A percentile compares a stretch with the other conserved stretches of the same genome.
phyloP scores from a whole-genome alignment of 2,113 vertebrate species.

The Zosterops hypoxanthus region DNA sequence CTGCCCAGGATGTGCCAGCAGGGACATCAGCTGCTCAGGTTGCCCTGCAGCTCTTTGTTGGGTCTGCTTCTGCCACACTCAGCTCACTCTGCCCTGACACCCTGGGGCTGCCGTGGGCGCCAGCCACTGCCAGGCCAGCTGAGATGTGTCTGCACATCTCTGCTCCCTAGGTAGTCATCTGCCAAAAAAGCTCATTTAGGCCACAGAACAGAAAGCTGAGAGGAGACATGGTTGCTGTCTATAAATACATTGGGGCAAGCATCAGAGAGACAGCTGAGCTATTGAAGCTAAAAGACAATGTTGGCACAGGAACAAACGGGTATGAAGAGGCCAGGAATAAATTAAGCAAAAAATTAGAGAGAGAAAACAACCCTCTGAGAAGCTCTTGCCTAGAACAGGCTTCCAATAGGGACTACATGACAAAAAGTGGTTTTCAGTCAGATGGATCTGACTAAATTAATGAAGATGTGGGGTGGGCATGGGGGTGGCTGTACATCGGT shows the following conservation, averaged over 20 bases:
- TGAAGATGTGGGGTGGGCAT: background rate
- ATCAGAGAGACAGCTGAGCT: slow-evolving; percentile 46
- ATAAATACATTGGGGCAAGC: slow-evolving; percentile 44
- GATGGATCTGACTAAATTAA: background rate
- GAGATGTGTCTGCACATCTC: background rate
- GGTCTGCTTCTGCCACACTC: background rate
- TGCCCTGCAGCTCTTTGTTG: background rate
- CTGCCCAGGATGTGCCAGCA: rapidly evolving
- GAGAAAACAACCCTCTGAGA: slow-evolving; percentile 41
- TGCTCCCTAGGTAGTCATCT: background rate
- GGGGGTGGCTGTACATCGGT: background rate
- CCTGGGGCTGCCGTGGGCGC: rapidly evolving
- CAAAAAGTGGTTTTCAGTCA: background rate
- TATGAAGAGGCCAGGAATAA: slow-evolving; percentile 39
- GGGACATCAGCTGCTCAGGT: background rate
- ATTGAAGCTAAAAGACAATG: slow-evolving; percentile 66
- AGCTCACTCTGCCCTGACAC: background rate
- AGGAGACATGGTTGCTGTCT: background rate
- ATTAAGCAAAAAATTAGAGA: slow-evolving; percentile 43
- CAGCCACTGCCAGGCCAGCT: background rate
- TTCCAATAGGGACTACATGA: background rate
- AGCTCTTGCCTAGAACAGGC: background rate
- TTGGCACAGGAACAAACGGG: slow-evolving; percentile 41
- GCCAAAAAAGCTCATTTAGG: background rate
- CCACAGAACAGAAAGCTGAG: background rate